Base-by-base conservation (phyloP, 1,140 invertebrate species). In the Eriocheir sinensis region DNA sequence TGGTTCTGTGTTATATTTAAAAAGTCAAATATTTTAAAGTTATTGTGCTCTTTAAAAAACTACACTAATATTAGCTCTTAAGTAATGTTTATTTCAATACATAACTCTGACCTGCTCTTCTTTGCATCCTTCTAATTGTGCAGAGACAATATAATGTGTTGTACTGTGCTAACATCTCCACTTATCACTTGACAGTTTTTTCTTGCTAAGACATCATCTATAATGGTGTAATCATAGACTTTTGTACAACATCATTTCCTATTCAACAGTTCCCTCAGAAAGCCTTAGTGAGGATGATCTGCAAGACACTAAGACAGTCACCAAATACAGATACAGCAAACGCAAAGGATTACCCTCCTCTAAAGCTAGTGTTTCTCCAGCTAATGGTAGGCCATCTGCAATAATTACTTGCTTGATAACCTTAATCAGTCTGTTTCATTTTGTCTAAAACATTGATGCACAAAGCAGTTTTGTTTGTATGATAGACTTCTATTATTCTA, bases 291-390 rank as follows among this genome's bases (percentile, higher is more conserved):
- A 93, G 44, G 95, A 95, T 81, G 95, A 95, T 41, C 34, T 34
- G 40, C 91, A 89, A 30, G 94, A 93, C 38, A 80, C 91, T 15
- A 95, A 90, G 53, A 91, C 94, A 88, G 94, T 89, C 21, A 91
- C 94, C 48, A 95, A 95, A 86, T 95, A 95, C 83, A 85, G 89
- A 88, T 95, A 95, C 94, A 91, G 94, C 90, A 95, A 92, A 88
- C 94, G 88, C 80, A 95, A 95, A 38, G 94, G 93, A 48, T 83
- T 48, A 15, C 27, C 89, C 27, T 21, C 93, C 41, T 36, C 93
- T 80, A 91, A 83, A 91, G 38, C 48, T 27, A 94, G 79, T 89
- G 21, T 93, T 72, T 86, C 92, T 40, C 34, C 92, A 36, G 27
- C n/a, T n/a, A 60, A 89, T 93, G 92, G 92, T 93, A 93, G n/a